Evolutionary conservation across 2,888 invertebrate genomes (phyloP).

Genomic region (Apotomis capreana): DNA sequence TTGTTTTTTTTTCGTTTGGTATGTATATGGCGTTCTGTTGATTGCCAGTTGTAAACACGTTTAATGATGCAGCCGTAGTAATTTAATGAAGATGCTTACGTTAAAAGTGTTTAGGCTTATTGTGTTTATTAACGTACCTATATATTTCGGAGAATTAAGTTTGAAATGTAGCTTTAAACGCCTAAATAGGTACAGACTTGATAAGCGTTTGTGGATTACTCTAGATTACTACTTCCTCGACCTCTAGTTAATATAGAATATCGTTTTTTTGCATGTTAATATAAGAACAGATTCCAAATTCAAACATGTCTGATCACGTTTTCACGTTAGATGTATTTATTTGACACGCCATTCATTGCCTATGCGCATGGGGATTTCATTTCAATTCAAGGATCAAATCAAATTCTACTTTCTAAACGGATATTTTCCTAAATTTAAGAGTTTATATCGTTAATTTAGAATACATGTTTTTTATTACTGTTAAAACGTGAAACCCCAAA

Average conservation of each 20-base stretch:
- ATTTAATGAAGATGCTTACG: not conserved
- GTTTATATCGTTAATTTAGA: too few relatives aligned
- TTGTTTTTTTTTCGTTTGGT: constrained; percentile 23
- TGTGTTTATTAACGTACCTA: not conserved
- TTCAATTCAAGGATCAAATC: too few relatives aligned
- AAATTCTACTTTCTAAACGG: too few relatives aligned
- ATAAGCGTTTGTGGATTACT: not conserved
- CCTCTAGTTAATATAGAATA: too few relatives aligned
- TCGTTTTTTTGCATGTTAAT: too few relatives aligned
- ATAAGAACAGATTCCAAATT: not conserved
- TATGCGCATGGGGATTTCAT: too few relatives aligned
- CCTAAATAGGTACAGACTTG: too few relatives aligned
- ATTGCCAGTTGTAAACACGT: constrained; percentile 18
- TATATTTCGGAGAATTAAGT: not conserved
- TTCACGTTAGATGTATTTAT: not conserved
- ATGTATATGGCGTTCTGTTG: constrained; percentile 31
- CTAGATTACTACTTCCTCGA: too few relatives aligned
- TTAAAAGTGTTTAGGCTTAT: not conserved
- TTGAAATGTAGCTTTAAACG: not conserved
- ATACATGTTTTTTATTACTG: too few relatives aligned
- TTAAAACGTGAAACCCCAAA: too few relatives aligned
- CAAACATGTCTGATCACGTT: not conserved
- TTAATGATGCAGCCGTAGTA: constrained; percentile 1
- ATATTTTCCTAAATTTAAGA: too few relatives aligned
- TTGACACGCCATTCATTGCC: too few relatives aligned